Evolutionary conservation across 2,797 vertebrate species (phyloP).

Genomic region (Tokudaia muenninki): DNA sequence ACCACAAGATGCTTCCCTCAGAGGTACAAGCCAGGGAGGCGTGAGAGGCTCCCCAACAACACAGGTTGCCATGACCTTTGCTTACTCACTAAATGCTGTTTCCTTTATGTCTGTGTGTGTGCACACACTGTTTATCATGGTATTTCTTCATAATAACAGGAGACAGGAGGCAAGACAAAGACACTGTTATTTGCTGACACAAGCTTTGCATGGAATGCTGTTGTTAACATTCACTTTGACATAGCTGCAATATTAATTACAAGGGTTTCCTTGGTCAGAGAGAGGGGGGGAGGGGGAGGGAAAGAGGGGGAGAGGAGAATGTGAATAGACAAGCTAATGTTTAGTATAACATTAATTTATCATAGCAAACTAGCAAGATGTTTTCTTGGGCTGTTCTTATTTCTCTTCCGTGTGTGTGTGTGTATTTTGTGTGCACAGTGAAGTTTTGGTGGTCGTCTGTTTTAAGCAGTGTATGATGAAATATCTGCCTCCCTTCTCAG

Average conservation of each 20-base stretch:
- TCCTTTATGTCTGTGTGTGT: not conserved
- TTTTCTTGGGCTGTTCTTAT: not conserved
- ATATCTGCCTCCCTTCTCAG: not conserved
- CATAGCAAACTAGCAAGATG: not conserved
- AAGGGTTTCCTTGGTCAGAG: not conserved
- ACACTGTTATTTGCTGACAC: not conserved
- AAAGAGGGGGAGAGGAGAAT: no score
- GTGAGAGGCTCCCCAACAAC: not conserved
- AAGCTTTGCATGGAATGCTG: not conserved
- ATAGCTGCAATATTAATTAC: conserved; percentile 24
- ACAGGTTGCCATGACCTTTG: not conserved
- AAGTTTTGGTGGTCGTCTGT: not conserved
- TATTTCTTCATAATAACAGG: not conserved
- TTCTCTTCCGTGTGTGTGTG: not conserved
- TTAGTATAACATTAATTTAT: not conserved
- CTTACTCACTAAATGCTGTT: not conserved
- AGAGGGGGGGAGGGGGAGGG: no score
- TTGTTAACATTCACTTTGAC: conserved; percentile 22
- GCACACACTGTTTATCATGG: not conserved
- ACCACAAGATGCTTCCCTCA: not conserved
- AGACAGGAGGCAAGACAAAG: not conserved
- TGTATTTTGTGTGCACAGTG: no score
- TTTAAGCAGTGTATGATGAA: not conserved
- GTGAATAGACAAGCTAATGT: not conserved
- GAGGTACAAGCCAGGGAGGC: no score